Percentiles rank a stretch among this genome's conserved stretches.
phyloP scores from a whole-genome alignment of 2,888 invertebrate genomes.

The Nymphalis urticae region DNA sequence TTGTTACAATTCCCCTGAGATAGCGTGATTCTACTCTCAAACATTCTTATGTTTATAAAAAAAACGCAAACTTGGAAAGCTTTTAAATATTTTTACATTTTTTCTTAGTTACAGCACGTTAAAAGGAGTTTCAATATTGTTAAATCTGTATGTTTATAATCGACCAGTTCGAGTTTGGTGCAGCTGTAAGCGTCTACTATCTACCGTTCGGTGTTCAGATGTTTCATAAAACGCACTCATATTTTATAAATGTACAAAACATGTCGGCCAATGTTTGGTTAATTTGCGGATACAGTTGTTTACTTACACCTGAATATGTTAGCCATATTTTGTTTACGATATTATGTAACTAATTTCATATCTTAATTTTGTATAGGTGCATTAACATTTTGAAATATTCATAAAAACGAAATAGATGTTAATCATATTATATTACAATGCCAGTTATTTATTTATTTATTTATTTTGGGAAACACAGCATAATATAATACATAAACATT shows the following conservation, averaged over 20 bases:
- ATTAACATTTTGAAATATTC: neutral
- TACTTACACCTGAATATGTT: slow-evolving; percentile 21
- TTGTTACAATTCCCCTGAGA: no score
- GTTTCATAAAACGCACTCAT: slow-evolving; percentile 23
- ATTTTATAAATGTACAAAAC: slow-evolving; percentile 32
- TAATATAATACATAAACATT: no score
- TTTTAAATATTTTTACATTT: no score
- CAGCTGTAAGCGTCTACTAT: slow-evolving; percentile 11
- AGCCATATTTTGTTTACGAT: slow-evolving; percentile 16
- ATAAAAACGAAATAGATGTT: no score
- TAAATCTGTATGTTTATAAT: neutral
- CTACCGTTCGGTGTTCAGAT: slow-evolving; percentile 12
- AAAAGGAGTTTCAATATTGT: neutral
- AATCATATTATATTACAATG: no score
- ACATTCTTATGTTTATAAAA: no score
- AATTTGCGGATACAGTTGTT: slow-evolving; percentile 31
- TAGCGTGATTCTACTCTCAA: no score
- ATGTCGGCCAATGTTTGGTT: slow-evolving; percentile 32
- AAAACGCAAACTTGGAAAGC: no score
- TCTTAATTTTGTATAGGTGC: slow-evolving; percentile 1
- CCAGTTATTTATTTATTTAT: no score
- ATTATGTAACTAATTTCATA: slow-evolving; percentile 21
- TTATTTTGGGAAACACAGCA: no score
- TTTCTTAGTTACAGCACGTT: no score
- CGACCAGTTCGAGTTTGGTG: neutral